These are phyloP conservation scores for Caenorhabditis afra DNA, from an alignment of 2,888 invertebrate genomes.

Conservation along the genomic window DNA sequence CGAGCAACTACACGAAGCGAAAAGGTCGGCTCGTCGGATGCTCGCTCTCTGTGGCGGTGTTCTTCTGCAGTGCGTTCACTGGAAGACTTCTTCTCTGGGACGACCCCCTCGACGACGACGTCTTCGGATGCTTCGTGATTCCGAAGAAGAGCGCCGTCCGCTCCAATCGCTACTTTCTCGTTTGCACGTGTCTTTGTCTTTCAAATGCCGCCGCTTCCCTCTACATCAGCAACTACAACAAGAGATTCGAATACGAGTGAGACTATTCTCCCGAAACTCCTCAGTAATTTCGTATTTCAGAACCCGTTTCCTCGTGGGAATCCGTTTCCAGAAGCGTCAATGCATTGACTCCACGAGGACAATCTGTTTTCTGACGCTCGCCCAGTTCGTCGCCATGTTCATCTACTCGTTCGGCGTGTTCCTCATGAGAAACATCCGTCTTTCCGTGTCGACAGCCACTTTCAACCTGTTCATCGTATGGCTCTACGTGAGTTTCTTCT, in stretches of 20 bases:
- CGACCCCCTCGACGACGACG: conserved; percentile 9
- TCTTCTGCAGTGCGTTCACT: neutral
- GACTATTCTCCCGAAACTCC: too few relatives aligned
- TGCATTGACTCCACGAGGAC: conserved; percentile 39
- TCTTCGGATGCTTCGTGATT: conserved; percentile 23
- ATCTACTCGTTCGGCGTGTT: conserved; percentile 21
- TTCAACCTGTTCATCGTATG: conserved; percentile 24
- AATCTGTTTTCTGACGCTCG: conserved; percentile 26
- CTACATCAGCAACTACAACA: conserved; percentile 24
- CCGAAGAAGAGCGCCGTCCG: conserved; percentile 6
- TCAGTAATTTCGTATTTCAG: conserved; percentile 2
- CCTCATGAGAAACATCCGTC: conserved; percentile 4
- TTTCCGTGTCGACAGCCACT: neutral
- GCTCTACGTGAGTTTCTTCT: conserved; percentile 34
- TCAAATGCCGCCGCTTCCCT: conserved; percentile 18
- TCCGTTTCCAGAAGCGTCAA: conserved; percentile 32
- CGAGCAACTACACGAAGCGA: neutral
- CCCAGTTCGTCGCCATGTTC: conserved; percentile 27
- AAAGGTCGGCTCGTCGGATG: neutral
- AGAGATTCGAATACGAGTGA: conserved; percentile 36
- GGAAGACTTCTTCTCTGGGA: conserved; percentile 28
- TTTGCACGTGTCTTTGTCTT: conserved; percentile 11
- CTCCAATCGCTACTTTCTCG: conserved; percentile 3
- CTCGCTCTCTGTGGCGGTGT: neutral
- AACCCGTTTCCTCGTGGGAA: conserved; percentile 24